Evolutionary conservation across 2,113 vertebrate genomes (phyloP), one percentile per base, ranked within the genome.

Genomic region (Hippocampus barbouri): DNA sequence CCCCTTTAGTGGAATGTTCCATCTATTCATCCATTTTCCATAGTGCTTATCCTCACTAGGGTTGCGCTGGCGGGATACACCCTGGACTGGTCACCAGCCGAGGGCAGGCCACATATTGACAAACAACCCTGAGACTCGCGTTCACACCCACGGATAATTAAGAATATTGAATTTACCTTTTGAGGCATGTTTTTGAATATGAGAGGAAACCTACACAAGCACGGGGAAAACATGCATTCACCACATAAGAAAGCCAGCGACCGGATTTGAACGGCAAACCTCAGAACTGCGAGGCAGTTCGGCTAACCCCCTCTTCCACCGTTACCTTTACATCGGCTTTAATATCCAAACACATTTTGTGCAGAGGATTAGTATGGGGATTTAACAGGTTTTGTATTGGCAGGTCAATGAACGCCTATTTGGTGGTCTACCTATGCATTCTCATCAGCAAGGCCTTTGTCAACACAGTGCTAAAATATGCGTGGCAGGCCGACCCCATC

Each of bases 351-450:
- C 38, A 60, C 23, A 65, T n/a, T 56, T 56, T 23, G 54, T 18
- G 60, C 27, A 40, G 62, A 65, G 40, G 21, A 65, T 65, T 69
- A 45, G 56, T 49, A 16, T 71, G 69, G 51, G 38, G 23, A 40
- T 57, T 69, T 40, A 25, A 66, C 64, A 27, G 14, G 43, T 27
- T 12, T 66, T 47, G 23, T 27, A 60, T 78, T 67, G 66, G 21
- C 88, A 98, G 96, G 83, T 99, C 97, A 4, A 98, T 99, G 97
- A 98, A 99, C 66, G 90, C 91, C 40, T 99, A 95, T 90, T 92
- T 99, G 82, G 74, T 98, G 61, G 97, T 98, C 61, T 99, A 99
- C 90, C 93, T 99, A 77, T 97, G 95, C 85, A 98, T 99, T 70
- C 94, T 99, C 34, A 92, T 99, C 89, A 92, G 95, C 84, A 99